A percentile compares a stretch with the other conserved stretches of the same genome.
Conservation (phyloP, 2,888 invertebrate species). For the Caenorhabditis japonica region DNA sequence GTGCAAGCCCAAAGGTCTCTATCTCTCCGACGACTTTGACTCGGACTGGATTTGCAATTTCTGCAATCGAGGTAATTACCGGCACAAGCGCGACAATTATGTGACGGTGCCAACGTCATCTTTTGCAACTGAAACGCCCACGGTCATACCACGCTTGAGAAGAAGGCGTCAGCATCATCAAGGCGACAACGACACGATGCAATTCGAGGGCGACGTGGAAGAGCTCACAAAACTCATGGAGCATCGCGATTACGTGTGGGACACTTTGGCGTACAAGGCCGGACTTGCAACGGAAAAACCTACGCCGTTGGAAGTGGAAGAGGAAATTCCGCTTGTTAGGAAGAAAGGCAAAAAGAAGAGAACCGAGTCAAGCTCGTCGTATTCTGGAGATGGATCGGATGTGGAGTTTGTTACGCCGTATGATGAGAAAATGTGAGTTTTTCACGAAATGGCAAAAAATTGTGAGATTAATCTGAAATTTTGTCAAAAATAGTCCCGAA, state of each 20-base stretch:
- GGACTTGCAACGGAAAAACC: conserved; percentile 5
- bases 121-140: no score
- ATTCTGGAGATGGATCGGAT: no score
- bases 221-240: not conserved
- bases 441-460: no score
- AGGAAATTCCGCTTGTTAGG: not conserved
- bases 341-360: not conserved
- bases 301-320: no score
- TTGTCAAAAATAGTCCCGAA: no score
- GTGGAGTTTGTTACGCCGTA: no score
- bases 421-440: no score
- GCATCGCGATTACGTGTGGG: conserved; percentile 2
- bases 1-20: conserved; percentile 46
- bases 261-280: conserved; percentile 1
- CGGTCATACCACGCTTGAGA: not conserved
- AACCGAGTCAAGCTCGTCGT: no score
- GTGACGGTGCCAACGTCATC: no score
- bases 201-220: conserved; percentile 3
- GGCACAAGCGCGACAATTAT: no score
- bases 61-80: not conserved
- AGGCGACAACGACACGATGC: not conserved
- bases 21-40: conserved; percentile 5
- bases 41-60: conserved; percentile 7
- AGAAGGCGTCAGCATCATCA: not conserved
- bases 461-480: no score